Base-by-base conservation (phyloP, 1,140 invertebrate species). In the Subanguina moxae region DNA sequence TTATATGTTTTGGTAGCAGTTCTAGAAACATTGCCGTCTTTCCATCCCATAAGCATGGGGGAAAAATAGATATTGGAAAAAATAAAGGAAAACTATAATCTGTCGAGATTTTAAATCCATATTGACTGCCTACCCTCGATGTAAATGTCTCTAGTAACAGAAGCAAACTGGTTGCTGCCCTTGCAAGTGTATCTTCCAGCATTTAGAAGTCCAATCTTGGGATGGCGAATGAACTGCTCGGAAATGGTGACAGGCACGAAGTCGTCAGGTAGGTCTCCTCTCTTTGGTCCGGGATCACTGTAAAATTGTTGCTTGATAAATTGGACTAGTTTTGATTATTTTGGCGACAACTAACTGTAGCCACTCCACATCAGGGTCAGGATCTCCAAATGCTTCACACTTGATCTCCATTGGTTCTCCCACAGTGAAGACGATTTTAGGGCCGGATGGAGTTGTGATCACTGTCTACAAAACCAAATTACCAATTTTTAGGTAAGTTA, bases 351-450 rank as follows among this genome's bases (percentile, higher is more conserved):
- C 57, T 58, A 76, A 75, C 74, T 81, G 79, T 30, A 81, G 78
- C 79, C 79, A 81, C 78, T 82, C 80, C 21, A 81, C 79, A 48
- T 82, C 80, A n/a, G 79, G 79, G 27, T 80, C 79, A 17, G 80
- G 79, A 30, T 82, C 80, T 43, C 79, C 80, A 61, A 77, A 74
- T 5, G 80, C 72, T 61, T 82, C 78, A 61, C 80, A 82, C 63
- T 76, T 82, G 25, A 82, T 69, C 65, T 82, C 71, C 45, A 82
- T 63, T 11, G 80, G 78, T 46, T 82, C 80, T 13, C 80, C 80
- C 11, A 82, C 80, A 15, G 56, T 27, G 15, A 82, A 32, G 23
- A 71, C 68, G 25, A 80, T 65, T 69, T 63, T 73, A 3, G 75
- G 76, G 21, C 73, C 76, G 43, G 65, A 21, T 32, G 63, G 63